Base-by-base conservation (phyloP, 2,888 invertebrate species). In the Ditylenchus weischeri region DNA sequence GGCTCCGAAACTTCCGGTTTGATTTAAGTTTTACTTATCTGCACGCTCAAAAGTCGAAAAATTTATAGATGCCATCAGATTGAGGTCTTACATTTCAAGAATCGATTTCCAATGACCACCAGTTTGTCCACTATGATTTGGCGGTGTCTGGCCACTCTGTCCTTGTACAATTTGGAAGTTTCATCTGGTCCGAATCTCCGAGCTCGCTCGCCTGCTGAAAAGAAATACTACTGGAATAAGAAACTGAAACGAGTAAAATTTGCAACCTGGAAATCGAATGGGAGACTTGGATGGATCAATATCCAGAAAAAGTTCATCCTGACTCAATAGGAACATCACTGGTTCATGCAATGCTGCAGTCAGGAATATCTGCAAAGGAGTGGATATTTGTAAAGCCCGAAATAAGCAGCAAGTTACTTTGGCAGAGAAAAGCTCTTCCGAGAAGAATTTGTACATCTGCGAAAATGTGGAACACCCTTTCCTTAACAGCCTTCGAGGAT, bases 261-360 rank as follows among this genome's bases (percentile, higher is more conserved):
- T 29, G 4, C 23, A 54, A 54, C 54, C 54, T 48, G 88, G 86
- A 78, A 89, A 89, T 87, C 90, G 88, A 80, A 90, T 88, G 8
- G 85, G 72, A 0, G 68, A 62, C 65, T 93, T 93, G 72, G 90
- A 89, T 0, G 92, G 91, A 84, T 95, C 93, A 48, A 93, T 89
- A 83, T 95, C 94, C 63, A 94, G 87, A 84, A 90, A 91, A 85
- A 89, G 89, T 83, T 94, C 93, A 81, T 92, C 92, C 54, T 92
- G 91, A 84, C 91, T 90, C 50, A 96, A 86, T 57, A 95, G 88
- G 36, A 75, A 81, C 88, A 94, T 90, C 62, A 96, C 90, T 0
- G 96, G 93, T 57, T 89, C 90, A 84, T 93, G 91, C 15, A 96
- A 87, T 0, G 93, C 91, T 0, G 93, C 91, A 3, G 92, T 90